These are phyloP conservation scores for Netelia inedita DNA, from an alignment of 2,888 invertebrate genomes.

Conservation along the genomic window DNA sequence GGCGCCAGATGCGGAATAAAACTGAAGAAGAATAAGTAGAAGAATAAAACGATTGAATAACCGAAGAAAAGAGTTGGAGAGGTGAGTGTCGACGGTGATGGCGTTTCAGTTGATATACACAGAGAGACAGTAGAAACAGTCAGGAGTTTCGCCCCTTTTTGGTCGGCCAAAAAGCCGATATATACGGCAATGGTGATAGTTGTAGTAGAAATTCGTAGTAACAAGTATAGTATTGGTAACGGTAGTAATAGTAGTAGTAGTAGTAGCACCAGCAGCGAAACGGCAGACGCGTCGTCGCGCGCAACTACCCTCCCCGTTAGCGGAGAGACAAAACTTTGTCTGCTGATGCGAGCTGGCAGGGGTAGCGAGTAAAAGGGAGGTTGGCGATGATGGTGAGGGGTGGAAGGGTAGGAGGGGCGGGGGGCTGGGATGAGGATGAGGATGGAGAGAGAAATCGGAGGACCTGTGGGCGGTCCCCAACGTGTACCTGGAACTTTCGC, in stretches of 20 bases:
- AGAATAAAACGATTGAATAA: not conserved
- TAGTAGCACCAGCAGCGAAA: conserved; percentile 23
- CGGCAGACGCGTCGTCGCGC: conserved; percentile 53
- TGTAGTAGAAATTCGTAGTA: conserved; percentile 5
- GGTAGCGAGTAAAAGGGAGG: no score
- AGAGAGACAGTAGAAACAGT: conserved; percentile 41
- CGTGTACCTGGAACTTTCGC: conserved; percentile 82
- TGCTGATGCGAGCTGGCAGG: conserved; percentile 34
- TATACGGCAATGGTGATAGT: not conserved
- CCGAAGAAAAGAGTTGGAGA: not conserved
- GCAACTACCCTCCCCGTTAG: conserved; percentile 37
- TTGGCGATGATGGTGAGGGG: not conserved
- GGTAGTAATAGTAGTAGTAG: conserved; percentile 17
- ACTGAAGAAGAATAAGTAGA: conserved; percentile 18
- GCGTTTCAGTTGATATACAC: conserved; percentile 15
- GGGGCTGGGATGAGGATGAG: not conserved
- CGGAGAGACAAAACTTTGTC: conserved; percentile 66
- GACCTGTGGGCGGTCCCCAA: conserved; percentile 79
- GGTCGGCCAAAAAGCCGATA: conserved; percentile 30
- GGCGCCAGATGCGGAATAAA: not conserved
- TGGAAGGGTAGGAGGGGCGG: not conserved
- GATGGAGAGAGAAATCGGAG: conserved; percentile 66
- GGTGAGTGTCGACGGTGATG: not conserved
- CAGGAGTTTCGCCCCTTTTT: conserved; percentile 64
- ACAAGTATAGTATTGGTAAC: conserved; percentile 28